These are phyloP conservation scores for Limosa lapponica DNA, from an alignment of 2,797 vertebrate species.

Conservation along the genomic window DNA sequence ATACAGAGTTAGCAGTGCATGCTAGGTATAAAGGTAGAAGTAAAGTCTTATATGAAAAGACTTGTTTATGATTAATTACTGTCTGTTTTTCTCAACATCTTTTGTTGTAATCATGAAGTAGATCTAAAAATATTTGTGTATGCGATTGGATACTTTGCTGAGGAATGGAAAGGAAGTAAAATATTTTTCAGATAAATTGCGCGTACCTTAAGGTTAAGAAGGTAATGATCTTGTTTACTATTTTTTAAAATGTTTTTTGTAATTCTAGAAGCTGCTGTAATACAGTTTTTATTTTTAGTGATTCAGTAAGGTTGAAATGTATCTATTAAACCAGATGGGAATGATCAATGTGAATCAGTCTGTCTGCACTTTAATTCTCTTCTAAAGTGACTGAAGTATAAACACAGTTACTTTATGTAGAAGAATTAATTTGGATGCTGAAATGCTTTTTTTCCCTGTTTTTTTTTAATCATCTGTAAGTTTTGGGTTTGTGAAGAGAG, in stretches of 20 bases:
- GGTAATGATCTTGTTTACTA: not conserved
- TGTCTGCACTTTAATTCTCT: conserved; percentile 49
- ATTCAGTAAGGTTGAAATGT: conserved; percentile 50
- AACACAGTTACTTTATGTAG: not conserved
- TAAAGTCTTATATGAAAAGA: conserved; percentile 76
- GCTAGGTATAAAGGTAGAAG: conserved; percentile 40
- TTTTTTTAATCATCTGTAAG: not conserved
- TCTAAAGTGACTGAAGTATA: conserved; percentile 37
- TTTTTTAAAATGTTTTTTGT: conserved; percentile 51
- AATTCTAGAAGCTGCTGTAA: conserved; percentile 76
- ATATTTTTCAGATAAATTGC: conserved; percentile 79
- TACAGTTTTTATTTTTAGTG: conserved; percentile 55
- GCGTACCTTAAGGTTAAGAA: conserved; percentile 75
- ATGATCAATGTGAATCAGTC: conserved; percentile 50
- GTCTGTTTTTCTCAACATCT: conserved; percentile 53
- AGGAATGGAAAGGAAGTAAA: conserved; percentile 49
- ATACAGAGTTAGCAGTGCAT: not conserved
- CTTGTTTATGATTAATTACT: conserved; percentile 70
- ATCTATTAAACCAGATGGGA: conserved; percentile 57
- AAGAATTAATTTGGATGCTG: conserved; percentile 18
- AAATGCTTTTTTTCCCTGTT: not conserved
- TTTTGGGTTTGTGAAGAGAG: not conserved
- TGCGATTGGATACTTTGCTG: conserved; percentile 71
- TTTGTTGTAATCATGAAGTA: conserved; percentile 77
- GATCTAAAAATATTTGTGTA: conserved; percentile 71